Evolutionary conservation across 2,797 vertebrate species (phyloP), one percentile per base, ranked within the genome.

Genomic region (Enteromius unitaeniatus): DNA sequence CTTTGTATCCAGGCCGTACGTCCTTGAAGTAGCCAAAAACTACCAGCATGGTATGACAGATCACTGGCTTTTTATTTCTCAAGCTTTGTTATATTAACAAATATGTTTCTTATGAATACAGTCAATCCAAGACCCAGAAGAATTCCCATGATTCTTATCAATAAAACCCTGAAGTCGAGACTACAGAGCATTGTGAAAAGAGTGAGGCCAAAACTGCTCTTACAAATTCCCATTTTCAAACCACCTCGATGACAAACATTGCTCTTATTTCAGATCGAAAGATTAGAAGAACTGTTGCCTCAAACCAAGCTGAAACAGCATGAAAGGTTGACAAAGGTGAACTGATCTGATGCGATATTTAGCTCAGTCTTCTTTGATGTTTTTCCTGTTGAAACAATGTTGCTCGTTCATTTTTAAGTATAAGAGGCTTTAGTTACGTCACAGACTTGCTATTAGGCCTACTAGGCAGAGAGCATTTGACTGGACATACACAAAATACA

Each of bases 11-110:
- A 96, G 95, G 89, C 94, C 95, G 2, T 91, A 94, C 79, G 84
- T 95, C 67, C 91, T 96, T 19, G 95, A 96, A 79, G 94, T 95
- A 37, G 84, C 89, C 78, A 93, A 87, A 86, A 82, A 91, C 82
- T 95, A 93, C 84, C 95, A 96, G 79, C 93, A 96, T 84, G 94
- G 95, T 96, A 92, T 88, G 90, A 87, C 23, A 15, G 19, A 73
- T 34, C 4, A 5, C 28, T 5, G 17, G 3, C 19, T 26, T 58
- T 2, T 65, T 62, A 53, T 51, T 62, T 72, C 9, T n/a, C 26
- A 3, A 72, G 1, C 34, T 45, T 21, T 40, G 21, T 31, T 15
- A 13, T 0, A 34, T 15, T 19, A 42, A 62, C 2, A 47, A 68
- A 67, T 31, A 19, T 3, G 0, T 13, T 83, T 10, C 65, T 37